Conservation (phyloP, 2,888 invertebrate genomes). For the Platerodrilus igneus region DNA sequence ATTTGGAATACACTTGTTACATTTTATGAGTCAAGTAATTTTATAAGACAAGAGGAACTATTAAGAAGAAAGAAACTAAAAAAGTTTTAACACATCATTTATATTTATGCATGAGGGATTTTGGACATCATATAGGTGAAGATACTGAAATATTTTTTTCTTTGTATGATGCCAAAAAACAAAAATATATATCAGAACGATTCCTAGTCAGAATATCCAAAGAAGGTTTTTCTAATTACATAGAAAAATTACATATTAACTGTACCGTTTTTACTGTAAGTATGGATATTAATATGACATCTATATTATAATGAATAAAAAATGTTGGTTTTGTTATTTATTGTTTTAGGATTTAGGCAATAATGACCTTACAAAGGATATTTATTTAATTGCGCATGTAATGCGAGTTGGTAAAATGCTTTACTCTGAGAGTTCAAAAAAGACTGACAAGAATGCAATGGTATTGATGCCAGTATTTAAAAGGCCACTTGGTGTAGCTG, state of each 20-base stretch:
- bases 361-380: constrained; percentile 77
- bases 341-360: constrained; percentile 69
- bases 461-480: constrained; percentile 53
- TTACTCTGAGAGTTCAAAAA: constrained; percentile 53
- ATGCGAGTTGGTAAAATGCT: constrained; percentile 85
- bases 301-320: constrained; percentile 4
- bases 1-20: too few relatives aligned
- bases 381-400: constrained; percentile 86
- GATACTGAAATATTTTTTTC: constrained; percentile 86
- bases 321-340: constrained; percentile 1
- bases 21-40: not conserved
- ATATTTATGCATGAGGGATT: constrained; percentile 83
- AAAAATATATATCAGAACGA: constrained; percentile 79
- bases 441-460: constrained; percentile 46
- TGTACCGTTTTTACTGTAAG: constrained; percentile 77
- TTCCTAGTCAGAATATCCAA: constrained; percentile 85
- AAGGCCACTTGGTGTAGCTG: constrained; percentile 84
- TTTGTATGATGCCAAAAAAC: constrained; percentile 74
- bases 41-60: constrained; percentile 53
- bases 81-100: constrained; percentile 70
- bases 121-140: constrained; percentile 83
- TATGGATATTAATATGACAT: not conserved
- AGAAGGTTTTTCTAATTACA: constrained; percentile 85
- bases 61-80: constrained; percentile 53
- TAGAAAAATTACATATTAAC: constrained; percentile 81